These are phyloP conservation scores for Periphyllus acericola DNA, from an alignment of 2,888 invertebrate species.

Conservation along the genomic window DNA sequence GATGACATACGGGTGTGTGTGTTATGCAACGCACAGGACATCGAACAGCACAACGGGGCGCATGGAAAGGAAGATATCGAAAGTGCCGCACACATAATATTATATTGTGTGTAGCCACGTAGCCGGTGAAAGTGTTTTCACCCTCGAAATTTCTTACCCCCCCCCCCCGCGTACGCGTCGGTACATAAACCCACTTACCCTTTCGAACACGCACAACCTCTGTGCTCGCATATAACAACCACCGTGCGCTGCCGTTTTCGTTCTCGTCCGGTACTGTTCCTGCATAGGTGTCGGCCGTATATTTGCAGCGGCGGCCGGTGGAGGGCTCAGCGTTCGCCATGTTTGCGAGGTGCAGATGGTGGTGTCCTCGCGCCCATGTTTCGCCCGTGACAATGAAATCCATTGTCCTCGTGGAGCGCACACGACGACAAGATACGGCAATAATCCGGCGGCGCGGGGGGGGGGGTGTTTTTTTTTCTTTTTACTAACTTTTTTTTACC, in stretches of 20 bases:
- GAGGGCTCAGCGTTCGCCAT: background rate
- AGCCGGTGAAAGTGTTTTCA: conserved; percentile 41
- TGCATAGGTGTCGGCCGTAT: background rate
- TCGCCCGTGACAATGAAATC: background rate
- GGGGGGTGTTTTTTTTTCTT: background rate
- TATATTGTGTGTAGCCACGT: background rate
- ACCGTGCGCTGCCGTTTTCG: background rate
- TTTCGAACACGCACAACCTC: background rate
- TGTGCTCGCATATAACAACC: background rate
- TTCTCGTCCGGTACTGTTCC: background rate
- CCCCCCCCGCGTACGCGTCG: background rate
- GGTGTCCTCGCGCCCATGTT: background rate
- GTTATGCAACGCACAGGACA: too few relatives aligned
- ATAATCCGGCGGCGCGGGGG: background rate
- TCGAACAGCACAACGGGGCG: background rate
- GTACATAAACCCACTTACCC: conserved; percentile 28
- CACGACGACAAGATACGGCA: background rate
- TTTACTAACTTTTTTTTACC: background rate
- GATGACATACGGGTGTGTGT: too few relatives aligned
- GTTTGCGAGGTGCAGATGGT: background rate
- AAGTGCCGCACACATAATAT: background rate
- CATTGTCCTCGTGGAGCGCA: background rate
- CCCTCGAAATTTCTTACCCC: conserved; percentile 18
- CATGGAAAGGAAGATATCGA: background rate
- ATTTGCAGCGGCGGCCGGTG: background rate